Conservation (phyloP, 2,113 vertebrate species). For the Candoia aspera region DNA sequence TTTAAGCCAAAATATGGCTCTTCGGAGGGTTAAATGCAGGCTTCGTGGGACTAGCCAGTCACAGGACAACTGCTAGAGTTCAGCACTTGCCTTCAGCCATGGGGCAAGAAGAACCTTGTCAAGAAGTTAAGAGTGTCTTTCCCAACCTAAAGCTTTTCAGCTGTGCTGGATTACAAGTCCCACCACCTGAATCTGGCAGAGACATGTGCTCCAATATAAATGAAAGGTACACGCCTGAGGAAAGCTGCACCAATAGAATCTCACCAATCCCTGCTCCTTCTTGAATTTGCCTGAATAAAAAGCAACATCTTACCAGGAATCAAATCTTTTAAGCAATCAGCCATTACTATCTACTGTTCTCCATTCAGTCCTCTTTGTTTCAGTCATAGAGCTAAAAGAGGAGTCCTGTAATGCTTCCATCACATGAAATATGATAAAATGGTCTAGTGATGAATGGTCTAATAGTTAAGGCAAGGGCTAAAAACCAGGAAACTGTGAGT, state of each 20-base stretch:
- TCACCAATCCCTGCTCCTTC: neutral
- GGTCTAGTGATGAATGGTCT: too few species aligned
- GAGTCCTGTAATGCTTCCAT: too few species aligned
- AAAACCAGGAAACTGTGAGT: too few species aligned
- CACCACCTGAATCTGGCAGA: neutral
- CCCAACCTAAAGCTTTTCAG: neutral
- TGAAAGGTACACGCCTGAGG: neutral
- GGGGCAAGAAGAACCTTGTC: neutral
- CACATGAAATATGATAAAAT: too few species aligned
- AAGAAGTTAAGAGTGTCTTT: neutral
- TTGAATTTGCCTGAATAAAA: too few species aligned
- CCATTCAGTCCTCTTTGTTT: too few species aligned
- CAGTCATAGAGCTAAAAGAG: too few species aligned
- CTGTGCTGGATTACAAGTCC: neutral
- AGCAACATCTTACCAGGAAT: neutral
- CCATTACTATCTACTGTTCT: neutral
- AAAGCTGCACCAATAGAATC: neutral
- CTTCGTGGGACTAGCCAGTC: neutral
- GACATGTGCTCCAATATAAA: neutral
- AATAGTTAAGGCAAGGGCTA: too few species aligned
- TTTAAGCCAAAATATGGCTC: neutral
- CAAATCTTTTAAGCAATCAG: neutral
- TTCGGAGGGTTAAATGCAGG: neutral
- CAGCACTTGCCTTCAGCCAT: neutral
- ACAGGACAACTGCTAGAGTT: neutral